A percentile compares a stretch with the other conserved stretches of the same genome.
phyloP scores from a whole-genome alignment of 2,113 vertebrate species.

The Camelus bactrianus region DNA sequence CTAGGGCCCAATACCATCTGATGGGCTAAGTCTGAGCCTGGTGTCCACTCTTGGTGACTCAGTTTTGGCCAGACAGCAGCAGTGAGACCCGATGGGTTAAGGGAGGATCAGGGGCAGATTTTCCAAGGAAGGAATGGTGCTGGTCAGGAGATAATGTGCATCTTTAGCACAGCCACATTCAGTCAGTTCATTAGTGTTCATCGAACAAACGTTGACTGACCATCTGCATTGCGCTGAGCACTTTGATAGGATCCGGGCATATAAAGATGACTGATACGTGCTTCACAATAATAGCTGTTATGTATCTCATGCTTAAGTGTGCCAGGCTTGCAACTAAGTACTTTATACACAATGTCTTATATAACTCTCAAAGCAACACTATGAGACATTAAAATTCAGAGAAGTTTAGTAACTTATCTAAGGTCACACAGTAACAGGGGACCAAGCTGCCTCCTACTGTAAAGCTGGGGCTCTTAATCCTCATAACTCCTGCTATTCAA shows the following conservation, averaged over 20 bases:
- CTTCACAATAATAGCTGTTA: neutral
- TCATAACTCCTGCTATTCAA: neutral
- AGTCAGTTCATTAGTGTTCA: neutral
- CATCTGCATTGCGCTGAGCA: neutral
- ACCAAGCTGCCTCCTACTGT: neutral
- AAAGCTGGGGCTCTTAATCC: neutral
- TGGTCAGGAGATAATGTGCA: neutral
- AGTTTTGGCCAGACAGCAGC: neutral
- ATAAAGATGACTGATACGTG: neutral
- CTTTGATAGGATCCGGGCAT: neutral
- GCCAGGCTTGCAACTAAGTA: neutral
- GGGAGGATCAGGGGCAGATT: neutral
- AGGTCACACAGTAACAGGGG: neutral
- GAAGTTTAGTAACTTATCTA: neutral
- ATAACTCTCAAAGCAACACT: neutral
- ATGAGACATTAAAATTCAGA: neutral
- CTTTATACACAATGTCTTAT: neutral
- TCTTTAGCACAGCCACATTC: neutral
- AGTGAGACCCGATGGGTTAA: neutral
- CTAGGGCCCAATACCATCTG: neutral
- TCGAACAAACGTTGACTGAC: neutral
- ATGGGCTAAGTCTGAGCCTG: neutral
- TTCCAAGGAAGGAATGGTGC: neutral
- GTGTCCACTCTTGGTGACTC: neutral
- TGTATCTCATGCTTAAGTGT: neutral